phyloP scores from a whole-genome alignment of 2,113 vertebrate species.

The Prochilodus magdalenae region DNA sequence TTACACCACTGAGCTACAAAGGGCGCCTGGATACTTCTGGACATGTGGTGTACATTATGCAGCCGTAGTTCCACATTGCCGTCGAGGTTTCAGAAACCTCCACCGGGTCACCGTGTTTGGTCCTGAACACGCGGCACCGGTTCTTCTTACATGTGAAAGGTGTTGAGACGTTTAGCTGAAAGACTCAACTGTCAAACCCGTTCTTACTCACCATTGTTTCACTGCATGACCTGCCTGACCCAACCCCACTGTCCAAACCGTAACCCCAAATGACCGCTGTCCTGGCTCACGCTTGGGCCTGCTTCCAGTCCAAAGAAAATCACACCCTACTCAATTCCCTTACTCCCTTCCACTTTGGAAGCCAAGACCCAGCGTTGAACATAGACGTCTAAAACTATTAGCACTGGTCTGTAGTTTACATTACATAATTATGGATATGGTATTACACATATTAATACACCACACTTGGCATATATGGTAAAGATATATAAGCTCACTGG shows the following conservation, averaged over 20 bases:
- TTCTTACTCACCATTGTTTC: background rate
- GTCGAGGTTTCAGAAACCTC: background rate
- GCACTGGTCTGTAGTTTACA: too few species aligned
- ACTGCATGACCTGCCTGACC: background rate
- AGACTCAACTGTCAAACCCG: too few species aligned
- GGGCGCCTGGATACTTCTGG: too few species aligned
- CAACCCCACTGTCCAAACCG: background rate
- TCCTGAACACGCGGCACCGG: background rate
- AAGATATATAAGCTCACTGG: too few species aligned
- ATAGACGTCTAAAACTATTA: background rate
- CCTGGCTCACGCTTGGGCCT: background rate
- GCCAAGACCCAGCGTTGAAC: background rate
- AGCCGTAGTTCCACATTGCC: too few species aligned
- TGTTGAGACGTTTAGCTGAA: background rate
- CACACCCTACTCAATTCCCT: background rate
- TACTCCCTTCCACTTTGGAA: background rate
- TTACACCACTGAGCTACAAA: too few species aligned
- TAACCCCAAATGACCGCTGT: background rate
- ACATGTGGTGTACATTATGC: too few species aligned
- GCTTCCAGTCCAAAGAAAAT: background rate
- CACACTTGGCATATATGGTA: too few species aligned
- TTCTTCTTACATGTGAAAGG: background rate
- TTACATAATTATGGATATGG: too few species aligned
- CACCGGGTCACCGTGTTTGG: background rate
- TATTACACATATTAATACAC: too few species aligned